These are phyloP conservation scores for Eledona agricola DNA, from an alignment of 2,888 invertebrate species.

Conservation along the genomic window DNA sequence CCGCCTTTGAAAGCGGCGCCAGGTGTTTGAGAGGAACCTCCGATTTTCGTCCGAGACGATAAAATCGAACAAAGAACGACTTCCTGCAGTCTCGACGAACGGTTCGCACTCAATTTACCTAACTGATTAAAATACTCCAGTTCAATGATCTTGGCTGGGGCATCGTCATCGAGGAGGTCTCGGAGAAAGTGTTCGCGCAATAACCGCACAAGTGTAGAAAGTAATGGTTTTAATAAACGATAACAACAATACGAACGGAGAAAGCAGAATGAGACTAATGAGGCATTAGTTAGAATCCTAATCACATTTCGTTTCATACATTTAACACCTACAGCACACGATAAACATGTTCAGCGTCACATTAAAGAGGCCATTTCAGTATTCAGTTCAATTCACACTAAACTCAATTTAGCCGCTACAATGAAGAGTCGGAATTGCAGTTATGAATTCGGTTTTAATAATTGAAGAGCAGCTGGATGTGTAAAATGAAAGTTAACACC, in stretches of 20 bases:
- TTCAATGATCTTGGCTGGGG: constrained; percentile 35
- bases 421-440: too few species aligned
- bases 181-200: background rate
- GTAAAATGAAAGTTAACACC: too few species aligned
- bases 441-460: too few species aligned
- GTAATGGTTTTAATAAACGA: background rate
- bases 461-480: too few species aligned
- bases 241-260: background rate
- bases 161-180: constrained; percentile 13
- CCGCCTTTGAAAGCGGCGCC: constrained; percentile 6
- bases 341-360: too few species aligned
- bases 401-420: too few species aligned
- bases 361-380: too few species aligned
- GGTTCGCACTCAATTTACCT: constrained; percentile 36
- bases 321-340: too few species aligned
- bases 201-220: background rate
- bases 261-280: too few species aligned
- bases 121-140: constrained; percentile 38
- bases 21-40: constrained; percentile 25
- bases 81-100: constrained; percentile 29
- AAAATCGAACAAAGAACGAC: constrained; percentile 27
- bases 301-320: too few species aligned
- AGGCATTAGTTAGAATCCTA: too few species aligned
- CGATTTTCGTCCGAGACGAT: constrained; percentile 13
- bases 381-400: too few species aligned